These are phyloP conservation scores for Epizoanthus stellaris DNA, from an alignment of 92 coral and sea anemone species.

Conservation along the genomic window DNA sequence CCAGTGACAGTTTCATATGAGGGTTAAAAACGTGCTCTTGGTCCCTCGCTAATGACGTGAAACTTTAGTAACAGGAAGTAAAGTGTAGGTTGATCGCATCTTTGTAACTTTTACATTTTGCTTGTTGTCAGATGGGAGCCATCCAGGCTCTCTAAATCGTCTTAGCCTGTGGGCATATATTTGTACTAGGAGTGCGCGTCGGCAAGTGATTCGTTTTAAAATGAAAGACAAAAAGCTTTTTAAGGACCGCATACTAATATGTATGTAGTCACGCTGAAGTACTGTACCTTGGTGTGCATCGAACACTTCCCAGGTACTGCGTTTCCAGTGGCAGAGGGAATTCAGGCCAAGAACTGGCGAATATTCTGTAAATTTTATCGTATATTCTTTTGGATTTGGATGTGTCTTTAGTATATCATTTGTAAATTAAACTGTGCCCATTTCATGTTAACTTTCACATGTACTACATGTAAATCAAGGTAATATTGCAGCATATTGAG, in stretches of 20 bases:
- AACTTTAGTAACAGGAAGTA: background rate
- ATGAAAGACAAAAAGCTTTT: no score
- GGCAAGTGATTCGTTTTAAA: no score
- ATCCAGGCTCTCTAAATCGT: background rate
- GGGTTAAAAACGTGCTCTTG: background rate
- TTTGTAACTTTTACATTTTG: slow-evolving; percentile 2
- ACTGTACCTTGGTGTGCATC: background rate
- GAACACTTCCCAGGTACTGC: background rate
- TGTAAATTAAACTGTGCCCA: slow-evolving; percentile 21
- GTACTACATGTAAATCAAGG: background rate
- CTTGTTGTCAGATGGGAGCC: background rate
- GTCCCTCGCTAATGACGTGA: background rate
- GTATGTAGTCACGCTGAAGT: background rate
- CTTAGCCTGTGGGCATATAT: background rate
- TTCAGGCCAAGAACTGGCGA: background rate
- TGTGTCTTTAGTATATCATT: slow-evolving; percentile 31
- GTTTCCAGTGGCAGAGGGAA: background rate
- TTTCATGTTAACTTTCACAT: background rate
- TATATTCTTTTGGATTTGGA: slow-evolving; percentile 12
- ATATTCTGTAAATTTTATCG: slow-evolving; percentile 26
- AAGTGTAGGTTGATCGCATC: background rate
- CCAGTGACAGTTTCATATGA: background rate
- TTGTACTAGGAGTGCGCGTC: no score
- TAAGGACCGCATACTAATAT: background rate
- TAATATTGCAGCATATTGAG: background rate